These are phyloP conservation scores for Pecten maximus DNA, from an alignment of 2,888 invertebrate genomes.

Conservation along the genomic window DNA sequence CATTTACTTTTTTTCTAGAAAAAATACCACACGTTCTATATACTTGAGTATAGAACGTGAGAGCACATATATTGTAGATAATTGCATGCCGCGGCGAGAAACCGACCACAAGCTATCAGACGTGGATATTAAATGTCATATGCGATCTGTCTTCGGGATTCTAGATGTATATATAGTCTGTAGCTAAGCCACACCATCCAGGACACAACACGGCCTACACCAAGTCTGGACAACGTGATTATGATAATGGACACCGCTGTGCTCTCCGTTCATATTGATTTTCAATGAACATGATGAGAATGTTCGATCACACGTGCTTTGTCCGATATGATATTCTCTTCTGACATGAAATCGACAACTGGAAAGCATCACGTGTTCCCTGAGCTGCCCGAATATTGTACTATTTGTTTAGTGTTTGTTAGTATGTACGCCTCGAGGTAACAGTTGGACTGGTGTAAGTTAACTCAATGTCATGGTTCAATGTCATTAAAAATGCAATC, in stretches of 20 bases:
- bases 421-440: background rate
- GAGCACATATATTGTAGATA: slow-evolving; percentile 19
- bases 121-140: slow-evolving; percentile 15
- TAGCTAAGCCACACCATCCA: background rate
- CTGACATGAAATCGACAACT: slow-evolving; percentile 29
- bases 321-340: slow-evolving; percentile 24
- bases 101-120: slow-evolving; percentile 2
- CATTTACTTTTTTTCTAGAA: background rate
- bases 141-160: slow-evolving; percentile 6
- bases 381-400: background rate
- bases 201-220: background rate
- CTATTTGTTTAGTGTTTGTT: background rate
- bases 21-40: background rate
- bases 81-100: slow-evolving; percentile 2
- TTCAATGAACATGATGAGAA: slow-evolving; percentile 29
- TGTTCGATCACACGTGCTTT: slow-evolving; percentile 23
- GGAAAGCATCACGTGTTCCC: background rate
- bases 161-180: background rate
- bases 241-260: background rate
- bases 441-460: background rate
- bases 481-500: background rate
- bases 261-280: background rate
- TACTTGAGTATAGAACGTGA: background rate
- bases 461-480: background rate
- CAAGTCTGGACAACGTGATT: background rate